A percentile compares a stretch with the other conserved stretches of the same genome.
phyloP scores from a whole-genome alignment of 2,888 invertebrate genomes.

The Proisotoma minuta region DNA sequence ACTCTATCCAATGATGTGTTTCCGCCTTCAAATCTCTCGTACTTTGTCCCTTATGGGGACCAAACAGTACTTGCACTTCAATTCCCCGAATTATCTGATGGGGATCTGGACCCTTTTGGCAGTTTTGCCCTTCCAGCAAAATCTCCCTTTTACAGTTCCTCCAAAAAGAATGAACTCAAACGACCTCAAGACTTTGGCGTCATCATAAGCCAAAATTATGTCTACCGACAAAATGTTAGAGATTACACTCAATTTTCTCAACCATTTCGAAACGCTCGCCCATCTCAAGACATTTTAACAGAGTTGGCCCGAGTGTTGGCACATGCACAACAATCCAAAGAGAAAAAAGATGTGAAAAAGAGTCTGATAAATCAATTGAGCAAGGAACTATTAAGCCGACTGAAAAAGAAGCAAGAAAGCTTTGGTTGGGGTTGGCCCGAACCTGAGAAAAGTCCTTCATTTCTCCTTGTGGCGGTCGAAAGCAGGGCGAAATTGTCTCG shows the following conservation, averaged over 20 bases:
- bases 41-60: constrained; percentile 9
- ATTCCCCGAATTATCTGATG: not conserved
- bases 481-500: not conserved
- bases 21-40: not conserved
- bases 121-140: not conserved
- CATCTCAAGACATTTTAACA: not conserved
- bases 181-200: not conserved
- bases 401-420: not conserved
- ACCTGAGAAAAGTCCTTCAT: not conserved
- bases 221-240: constrained; percentile 3
- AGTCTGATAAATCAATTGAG: too few species aligned
- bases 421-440: not conserved
- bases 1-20: not conserved
- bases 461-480: constrained; percentile 5
- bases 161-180: not conserved
- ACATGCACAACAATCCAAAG: not conserved
- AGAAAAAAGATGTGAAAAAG: too few species aligned
- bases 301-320: constrained; percentile 2
- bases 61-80: constrained; percentile 2
- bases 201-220: constrained; percentile 1
- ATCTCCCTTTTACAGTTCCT: not conserved
- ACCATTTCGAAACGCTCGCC: not conserved
- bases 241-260: not conserved
- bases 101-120: not conserved
- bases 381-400: too few species aligned